phyloP scores from a whole-genome alignment of 2,113 vertebrate genomes.

The Chamaetylas fuelleborni region DNA sequence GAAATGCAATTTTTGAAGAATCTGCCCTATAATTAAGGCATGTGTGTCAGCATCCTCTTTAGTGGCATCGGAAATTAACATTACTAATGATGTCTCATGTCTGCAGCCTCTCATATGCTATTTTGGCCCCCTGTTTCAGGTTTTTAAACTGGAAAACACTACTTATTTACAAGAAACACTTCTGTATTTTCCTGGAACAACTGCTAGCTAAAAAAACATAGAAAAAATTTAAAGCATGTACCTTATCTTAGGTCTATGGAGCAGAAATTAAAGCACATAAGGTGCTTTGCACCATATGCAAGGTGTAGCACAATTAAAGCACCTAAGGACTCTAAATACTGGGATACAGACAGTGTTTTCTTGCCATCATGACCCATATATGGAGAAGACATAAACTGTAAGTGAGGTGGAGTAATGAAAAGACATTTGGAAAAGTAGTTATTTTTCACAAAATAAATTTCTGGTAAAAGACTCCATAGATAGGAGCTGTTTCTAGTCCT shows the following conservation, averaged over 20 bases:
- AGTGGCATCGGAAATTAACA: constrained; percentile 26
- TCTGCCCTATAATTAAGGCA: constrained; percentile 44
- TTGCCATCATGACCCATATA: neutral
- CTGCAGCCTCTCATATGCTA: neutral
- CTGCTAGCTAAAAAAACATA: neutral
- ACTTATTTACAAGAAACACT: neutral
- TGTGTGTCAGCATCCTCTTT: constrained; percentile 37
- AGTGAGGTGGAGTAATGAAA: neutral
- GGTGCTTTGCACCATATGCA: too few species aligned
- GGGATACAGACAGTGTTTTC: neutral
- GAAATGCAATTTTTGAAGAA: constrained; percentile 4
- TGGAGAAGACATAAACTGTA: neutral
- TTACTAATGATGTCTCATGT: constrained; percentile 32
- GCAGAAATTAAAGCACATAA: neutral
- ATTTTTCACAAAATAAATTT: neutral
- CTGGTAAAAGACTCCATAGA: neutral
- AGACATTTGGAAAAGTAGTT: neutral
- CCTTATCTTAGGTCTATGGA: neutral
- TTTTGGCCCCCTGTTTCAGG: neutral
- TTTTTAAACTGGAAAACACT: neutral
- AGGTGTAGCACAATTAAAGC: neutral
- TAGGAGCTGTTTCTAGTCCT: neutral
- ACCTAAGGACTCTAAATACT: neutral
- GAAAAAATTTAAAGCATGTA: neutral
- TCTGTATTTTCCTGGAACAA: neutral